These are phyloP conservation scores for Neogale vison DNA, from an alignment of 2,113 vertebrate genomes.

Conservation along the genomic window DNA sequence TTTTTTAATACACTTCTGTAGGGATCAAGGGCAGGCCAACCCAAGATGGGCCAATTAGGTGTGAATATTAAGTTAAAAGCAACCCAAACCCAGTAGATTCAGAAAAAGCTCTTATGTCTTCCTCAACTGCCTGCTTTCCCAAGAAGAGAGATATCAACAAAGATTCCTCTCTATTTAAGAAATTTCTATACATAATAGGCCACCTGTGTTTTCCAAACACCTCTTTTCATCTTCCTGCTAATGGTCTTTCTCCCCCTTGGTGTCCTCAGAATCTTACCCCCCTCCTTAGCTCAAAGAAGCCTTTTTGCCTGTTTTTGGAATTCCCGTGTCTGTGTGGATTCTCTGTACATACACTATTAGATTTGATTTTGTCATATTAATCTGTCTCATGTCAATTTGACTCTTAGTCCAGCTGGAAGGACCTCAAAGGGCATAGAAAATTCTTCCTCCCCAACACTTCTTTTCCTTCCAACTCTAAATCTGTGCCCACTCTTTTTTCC, in stretches of 20 bases:
- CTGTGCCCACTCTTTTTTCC: neutral
- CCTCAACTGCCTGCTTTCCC: neutral
- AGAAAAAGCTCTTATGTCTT: neutral
- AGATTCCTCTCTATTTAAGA: neutral
- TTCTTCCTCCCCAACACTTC: neutral
- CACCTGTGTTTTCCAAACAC: neutral
- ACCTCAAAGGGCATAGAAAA: neutral
- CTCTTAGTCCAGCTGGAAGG: neutral
- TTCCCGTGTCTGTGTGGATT: neutral
- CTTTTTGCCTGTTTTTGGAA: neutral
- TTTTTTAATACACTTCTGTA: neutral
- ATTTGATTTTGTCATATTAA: neutral
- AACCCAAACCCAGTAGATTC: neutral
- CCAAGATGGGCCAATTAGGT: neutral
- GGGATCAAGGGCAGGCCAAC: neutral
- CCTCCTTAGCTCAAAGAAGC: neutral
- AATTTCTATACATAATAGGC: neutral
- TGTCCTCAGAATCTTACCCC: neutral
- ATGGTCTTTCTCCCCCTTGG: neutral
- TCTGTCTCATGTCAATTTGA: neutral
- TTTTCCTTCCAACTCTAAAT: neutral
- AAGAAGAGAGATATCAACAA: neutral
- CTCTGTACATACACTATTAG: neutral
- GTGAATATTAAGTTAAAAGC: neutral
- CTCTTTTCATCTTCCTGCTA: neutral